These are phyloP conservation scores for Cephalotes varians DNA, from an alignment of 2,888 invertebrate genomes.

Conservation along the genomic window DNA sequence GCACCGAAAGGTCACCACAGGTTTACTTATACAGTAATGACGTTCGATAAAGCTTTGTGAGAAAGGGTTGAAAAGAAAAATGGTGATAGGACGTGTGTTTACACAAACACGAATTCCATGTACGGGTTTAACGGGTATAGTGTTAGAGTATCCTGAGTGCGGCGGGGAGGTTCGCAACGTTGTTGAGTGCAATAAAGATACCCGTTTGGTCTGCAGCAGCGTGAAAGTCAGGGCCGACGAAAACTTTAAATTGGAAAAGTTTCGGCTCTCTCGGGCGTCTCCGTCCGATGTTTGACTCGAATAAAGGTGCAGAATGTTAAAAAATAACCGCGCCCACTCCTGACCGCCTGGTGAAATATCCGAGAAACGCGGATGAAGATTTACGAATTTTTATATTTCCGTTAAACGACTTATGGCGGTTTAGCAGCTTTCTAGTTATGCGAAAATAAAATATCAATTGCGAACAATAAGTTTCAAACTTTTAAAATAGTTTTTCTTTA, in stretches of 20 bases:
- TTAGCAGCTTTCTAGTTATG: neutral
- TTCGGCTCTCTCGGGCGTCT: conserved; percentile 74
- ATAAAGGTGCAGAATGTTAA: conserved; percentile 76
- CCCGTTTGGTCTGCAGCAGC: conserved; percentile 77
- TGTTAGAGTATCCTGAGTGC: conserved; percentile 43
- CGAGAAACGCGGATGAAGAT: conserved; percentile 34
- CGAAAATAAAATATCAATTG: neutral
- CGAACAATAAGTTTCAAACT: neutral
- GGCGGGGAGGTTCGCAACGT: conserved; percentile 73
- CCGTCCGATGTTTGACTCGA: conserved; percentile 65
- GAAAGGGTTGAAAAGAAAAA: conserved; percentile 72
- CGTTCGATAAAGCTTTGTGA: conserved; percentile 59
- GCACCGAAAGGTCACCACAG: conserved; percentile 46
- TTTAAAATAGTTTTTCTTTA: neutral
- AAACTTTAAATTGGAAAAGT: conserved; percentile 84
- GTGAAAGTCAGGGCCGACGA: conserved; percentile 81
- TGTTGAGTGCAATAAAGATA: conserved; percentile 84
- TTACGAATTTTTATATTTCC: conserved; percentile 37
- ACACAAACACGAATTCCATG: conserved; percentile 73
- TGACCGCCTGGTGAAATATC: conserved; percentile 49
- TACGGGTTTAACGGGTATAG: conserved; percentile 42
- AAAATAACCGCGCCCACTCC: conserved; percentile 69
- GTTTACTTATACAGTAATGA: conserved; percentile 75
- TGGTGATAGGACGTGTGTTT: conserved; percentile 76
- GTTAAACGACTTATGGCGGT: neutral